These are phyloP conservation scores for Hemicrepidius hirtus DNA, from an alignment of 2,888 invertebrate genomes.

Conservation along the genomic window DNA sequence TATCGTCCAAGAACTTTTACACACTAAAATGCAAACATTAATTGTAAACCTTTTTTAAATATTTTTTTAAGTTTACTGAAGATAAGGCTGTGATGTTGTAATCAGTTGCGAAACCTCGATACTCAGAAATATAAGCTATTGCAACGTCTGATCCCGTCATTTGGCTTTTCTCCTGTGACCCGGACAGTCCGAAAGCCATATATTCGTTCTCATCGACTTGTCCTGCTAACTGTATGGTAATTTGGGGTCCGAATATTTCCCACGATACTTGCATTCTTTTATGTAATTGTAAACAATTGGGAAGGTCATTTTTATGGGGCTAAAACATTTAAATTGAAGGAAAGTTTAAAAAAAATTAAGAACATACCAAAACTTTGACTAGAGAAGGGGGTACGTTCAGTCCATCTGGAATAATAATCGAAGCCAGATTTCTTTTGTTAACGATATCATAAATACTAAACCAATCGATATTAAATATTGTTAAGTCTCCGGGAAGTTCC, in stretches of 20 bases:
- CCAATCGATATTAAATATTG: conserved; percentile 90
- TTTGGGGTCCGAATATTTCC: conserved; percentile 92
- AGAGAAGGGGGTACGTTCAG: conserved; percentile 92
- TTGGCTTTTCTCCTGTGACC: conserved; percentile 79
- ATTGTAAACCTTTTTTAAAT: conserved; percentile 6
- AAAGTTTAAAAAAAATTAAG: conserved; percentile 1
- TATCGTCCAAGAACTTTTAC: conserved; percentile 90
- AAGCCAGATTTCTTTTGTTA: conserved; percentile 81
- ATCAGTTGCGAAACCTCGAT: conserved; percentile 85
- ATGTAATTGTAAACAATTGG: conserved; percentile 91
- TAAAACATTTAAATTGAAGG: conserved; percentile 58
- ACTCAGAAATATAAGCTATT: conserved; percentile 83
- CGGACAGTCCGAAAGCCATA: conserved; percentile 92
- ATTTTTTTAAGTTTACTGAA: conserved; percentile 77
- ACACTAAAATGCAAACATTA: conserved; percentile 74
- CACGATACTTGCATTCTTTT: conserved; percentile 88
- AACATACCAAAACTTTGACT: conserved; percentile 75
- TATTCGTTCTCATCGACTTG: conserved; percentile 86
- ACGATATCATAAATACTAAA: conserved; percentile 85
- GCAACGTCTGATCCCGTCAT: conserved; percentile 93
- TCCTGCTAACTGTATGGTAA: conserved; percentile 89
- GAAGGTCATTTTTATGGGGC: conserved; percentile 80
- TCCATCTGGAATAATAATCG: conserved; percentile 85
- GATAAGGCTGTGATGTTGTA: conserved; percentile 90
- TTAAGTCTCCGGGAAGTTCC: conserved; percentile 86